Conservation (phyloP, 2,113 vertebrate genomes). For the Corydoras sp. region DNA sequence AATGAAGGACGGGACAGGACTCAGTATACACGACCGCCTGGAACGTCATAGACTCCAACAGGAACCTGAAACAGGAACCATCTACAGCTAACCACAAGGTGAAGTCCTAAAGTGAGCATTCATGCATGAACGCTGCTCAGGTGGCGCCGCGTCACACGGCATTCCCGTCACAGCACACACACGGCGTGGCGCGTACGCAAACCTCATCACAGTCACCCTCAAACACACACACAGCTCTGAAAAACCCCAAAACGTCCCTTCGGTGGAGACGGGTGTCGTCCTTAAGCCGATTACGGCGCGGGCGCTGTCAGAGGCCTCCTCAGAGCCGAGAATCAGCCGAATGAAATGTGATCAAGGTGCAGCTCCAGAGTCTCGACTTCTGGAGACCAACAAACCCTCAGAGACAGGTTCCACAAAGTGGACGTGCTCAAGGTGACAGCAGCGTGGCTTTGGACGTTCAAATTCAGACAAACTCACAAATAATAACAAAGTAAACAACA, state of each 20-base stretch:
- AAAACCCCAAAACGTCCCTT: slow-evolving; percentile 25
- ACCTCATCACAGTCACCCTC: slow-evolving; percentile 14
- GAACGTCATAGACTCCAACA: slow-evolving; percentile 4
- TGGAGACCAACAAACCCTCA: not conserved
- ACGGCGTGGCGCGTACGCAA: not conserved
- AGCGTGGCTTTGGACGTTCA: not conserved
- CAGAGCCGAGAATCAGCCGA: not conserved
- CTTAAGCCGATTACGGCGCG: slow-evolving; percentile 29
- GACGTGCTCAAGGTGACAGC: not conserved
- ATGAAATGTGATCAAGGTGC: slow-evolving; percentile 31
- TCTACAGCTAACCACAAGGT: slow-evolving; percentile 10
- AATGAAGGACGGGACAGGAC: slow-evolving; percentile 7
- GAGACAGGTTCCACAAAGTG: not conserved
- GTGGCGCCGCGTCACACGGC: slow-evolving; percentile 19
- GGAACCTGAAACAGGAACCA: not conserved
- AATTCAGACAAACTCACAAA: not conserved
- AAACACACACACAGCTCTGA: slow-evolving; percentile 12
- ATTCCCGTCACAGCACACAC: slow-evolving; percentile 6
- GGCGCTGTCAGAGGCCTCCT: slow-evolving; percentile 19
- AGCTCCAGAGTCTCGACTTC: not conserved
- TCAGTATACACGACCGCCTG: not conserved
- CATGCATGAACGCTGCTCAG: slow-evolving; percentile 37
- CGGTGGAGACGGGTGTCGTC: not conserved
- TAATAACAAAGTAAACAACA: not conserved
- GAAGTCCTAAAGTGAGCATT: slow-evolving; percentile 5